Conservation (phyloP, 2,113 vertebrate genomes). For the Hippocampus zosterae region DNA sequence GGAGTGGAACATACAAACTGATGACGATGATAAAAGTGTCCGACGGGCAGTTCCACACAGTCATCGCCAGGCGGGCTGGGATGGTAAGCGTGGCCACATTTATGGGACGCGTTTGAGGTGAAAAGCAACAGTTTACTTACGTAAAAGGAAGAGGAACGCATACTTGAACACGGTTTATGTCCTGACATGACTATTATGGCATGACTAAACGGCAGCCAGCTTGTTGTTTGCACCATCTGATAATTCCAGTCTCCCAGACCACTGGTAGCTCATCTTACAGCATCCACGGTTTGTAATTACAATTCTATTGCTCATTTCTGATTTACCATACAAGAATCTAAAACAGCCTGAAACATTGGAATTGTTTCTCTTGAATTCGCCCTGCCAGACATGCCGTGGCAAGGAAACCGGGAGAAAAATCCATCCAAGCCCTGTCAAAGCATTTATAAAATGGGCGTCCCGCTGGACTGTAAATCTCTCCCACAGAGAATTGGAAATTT, state of each 20-base stretch:
- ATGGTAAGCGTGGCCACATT: constrained; percentile 77
- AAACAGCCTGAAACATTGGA: constrained; percentile 41
- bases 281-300: constrained; percentile 62
- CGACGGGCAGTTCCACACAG: constrained; percentile 93
- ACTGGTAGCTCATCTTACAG: constrained; percentile 51
- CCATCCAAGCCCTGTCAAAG: constrained; percentile 67
- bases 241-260: constrained; percentile 58
- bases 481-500: constrained; percentile 34
- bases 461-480: constrained; percentile 76
- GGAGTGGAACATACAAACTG: constrained; percentile 85
- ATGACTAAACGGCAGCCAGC: constrained; percentile 38
- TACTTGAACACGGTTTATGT: constrained; percentile 21
- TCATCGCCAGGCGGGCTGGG: constrained; percentile 90
- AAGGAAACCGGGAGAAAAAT: constrained; percentile 37
- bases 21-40: constrained; percentile 89
- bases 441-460: constrained; percentile 61
- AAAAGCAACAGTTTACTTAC: constrained; percentile 1
- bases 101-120: constrained; percentile 2
- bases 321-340: constrained; percentile 54
- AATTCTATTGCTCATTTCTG: constrained; percentile 60
- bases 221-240: constrained; percentile 53
- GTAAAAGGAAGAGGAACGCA: constrained; percentile 3
- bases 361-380: constrained; percentile 56
- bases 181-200: constrained; percentile 30
- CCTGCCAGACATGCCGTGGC: constrained; percentile 59